Evolutionary conservation across 2,888 invertebrate species (phyloP).

Genomic region (Plusia festucae): DNA sequence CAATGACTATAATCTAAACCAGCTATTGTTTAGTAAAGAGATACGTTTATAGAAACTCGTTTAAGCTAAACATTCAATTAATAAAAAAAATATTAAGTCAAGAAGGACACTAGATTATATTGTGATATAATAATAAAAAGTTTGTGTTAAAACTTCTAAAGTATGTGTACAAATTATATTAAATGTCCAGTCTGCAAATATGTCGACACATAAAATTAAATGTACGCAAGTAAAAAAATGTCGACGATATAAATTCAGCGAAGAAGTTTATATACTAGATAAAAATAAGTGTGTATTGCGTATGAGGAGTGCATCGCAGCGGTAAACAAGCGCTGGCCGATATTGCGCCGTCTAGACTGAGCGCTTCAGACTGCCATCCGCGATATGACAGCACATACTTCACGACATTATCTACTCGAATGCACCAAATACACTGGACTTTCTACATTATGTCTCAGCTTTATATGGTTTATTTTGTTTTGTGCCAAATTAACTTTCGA

Average conservation of each 20-base stretch:
- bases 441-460: constrained; percentile 21
- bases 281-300: constrained; percentile 10
- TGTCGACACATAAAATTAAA: neutral
- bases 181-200: neutral
- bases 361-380: neutral
- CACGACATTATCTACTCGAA: constrained; percentile 29
- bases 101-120: no score
- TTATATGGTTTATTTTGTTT: neutral
- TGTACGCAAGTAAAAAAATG: neutral
- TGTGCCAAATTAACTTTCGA: constrained; percentile 3
- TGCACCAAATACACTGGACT: constrained; percentile 20
- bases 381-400: constrained; percentile 24
- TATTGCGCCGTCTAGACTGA: constrained; percentile 47
- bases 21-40: constrained; percentile 9
- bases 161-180: neutral
- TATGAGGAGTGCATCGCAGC: constrained; percentile 11
- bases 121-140: no score
- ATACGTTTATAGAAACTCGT: neutral
- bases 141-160: no score
- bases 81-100: no score
- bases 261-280: constrained; percentile 1
- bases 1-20: no score
- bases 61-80: neutral
- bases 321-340: constrained; percentile 28
- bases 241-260: neutral